Conservation (phyloP, 2,797 vertebrate genomes). For the Thripadectes ignobilis region DNA sequence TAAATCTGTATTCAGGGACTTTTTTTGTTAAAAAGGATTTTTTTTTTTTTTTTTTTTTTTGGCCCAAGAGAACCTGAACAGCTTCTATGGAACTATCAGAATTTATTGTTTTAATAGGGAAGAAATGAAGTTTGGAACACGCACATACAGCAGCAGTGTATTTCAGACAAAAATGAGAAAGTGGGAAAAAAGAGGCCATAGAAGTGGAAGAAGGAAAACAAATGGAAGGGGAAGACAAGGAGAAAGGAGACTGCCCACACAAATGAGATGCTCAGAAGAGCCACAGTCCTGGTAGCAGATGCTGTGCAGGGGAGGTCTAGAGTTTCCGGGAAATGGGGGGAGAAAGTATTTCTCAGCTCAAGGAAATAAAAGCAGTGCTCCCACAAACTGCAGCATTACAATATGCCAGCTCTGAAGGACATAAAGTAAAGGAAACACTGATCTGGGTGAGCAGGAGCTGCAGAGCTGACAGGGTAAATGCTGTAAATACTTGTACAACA, state of each 20-base stretch:
- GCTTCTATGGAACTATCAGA: slow-evolving; percentile 58
- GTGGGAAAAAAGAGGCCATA: not conserved
- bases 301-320: not conserved
- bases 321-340: not conserved
- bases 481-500: not conserved
- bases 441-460: slow-evolving; percentile 7
- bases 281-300: not conserved
- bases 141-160: not conserved
- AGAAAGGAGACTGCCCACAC: not conserved
- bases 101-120: slow-evolving; percentile 72
- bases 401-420: not conserved
- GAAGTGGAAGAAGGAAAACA: not conserved
- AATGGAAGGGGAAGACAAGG: not conserved
- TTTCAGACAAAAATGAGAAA: not conserved
- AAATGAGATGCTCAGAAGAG: not conserved
- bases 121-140: slow-evolving; percentile 51
- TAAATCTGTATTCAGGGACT: slow-evolving; percentile 60
- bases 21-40: slow-evolving; percentile 36
- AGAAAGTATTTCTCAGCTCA: not conserved
- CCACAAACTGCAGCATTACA: not conserved
- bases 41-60: not conserved
- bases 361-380: not conserved
- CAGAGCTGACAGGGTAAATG: not conserved
- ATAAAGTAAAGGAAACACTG: not conserved
- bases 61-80: slow-evolving; percentile 69